Conservation (phyloP, 2,113 vertebrate genomes). For the Erinaceus europaeus region DNA sequence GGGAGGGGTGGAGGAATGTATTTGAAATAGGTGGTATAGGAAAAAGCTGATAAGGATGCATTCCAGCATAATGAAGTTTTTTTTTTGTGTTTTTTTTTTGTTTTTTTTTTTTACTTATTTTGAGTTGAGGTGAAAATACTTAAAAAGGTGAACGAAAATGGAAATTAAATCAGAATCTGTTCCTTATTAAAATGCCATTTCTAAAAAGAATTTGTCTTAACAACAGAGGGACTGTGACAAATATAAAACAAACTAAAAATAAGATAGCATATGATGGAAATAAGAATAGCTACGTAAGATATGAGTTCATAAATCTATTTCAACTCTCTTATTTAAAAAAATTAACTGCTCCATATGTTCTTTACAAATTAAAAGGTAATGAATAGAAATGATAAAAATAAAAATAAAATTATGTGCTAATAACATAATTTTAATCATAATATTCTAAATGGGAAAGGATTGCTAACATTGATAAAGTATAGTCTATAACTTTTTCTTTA, state of each 20-base stretch:
- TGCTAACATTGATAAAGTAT: neutral
- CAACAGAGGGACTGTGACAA: neutral
- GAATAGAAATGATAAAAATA: neutral
- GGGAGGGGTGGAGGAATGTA: neutral
- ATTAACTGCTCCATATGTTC: neutral
- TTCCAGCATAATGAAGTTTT: too few species aligned
- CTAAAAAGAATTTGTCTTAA: neutral
- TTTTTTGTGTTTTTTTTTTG: too few species aligned
- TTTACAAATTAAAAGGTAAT: conserved; percentile 11
- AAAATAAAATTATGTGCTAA: neutral
- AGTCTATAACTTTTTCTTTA: neutral
- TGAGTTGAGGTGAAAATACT: neutral
- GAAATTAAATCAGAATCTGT: neutral
- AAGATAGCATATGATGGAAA: neutral
- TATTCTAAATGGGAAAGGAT: neutral
- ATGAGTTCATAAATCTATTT: neutral
- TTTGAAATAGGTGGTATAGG: neutral
- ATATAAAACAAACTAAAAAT: conserved; percentile 11
- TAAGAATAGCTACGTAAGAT: neutral
- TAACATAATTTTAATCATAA: neutral
- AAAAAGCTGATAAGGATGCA: neutral
- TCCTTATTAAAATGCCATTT: neutral
- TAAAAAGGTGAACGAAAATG: neutral
- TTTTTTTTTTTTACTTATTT: neutral
- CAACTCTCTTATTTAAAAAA: neutral